Evolutionary conservation across 1,140 invertebrate species (phyloP), one percentile per base, ranked within the genome.

Genomic region (Ceratina japonica): DNA sequence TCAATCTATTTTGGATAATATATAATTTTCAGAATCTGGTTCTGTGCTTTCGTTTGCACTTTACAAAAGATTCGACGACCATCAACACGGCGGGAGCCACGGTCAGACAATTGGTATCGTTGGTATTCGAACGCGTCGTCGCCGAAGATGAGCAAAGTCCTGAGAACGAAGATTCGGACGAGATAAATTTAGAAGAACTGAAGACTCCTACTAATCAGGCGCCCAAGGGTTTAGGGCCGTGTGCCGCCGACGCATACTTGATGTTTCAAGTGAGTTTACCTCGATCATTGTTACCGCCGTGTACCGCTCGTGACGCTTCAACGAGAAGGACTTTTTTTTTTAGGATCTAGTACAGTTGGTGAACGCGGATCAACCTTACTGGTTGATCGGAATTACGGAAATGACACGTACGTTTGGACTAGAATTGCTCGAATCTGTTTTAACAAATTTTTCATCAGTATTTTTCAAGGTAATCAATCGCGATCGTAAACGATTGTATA

Each of bases 51-150:
- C 95, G 98, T 12, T 94, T 99, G 80, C 98, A 99, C 91, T 98
- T 98, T 88, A 96, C 97, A 10, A 97, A 98, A 93, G 96, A 99
- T 93, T 95, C 96, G 27, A 98, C 97, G 73, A 98, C 98, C 59
- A 97, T 98, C 44, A 99, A 99, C 90, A 98, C 98, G 61, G 98
- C 98, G 3, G 98, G 98, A 37, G 99, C 99, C 15, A 99, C 98
- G 31, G 97, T 99, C 5, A 93, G 98, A 62, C 99, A 99, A 90
- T 93, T 99, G 61, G 98, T 99, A n/a, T 97, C 97, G 59, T 93
- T 98, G 61, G 98, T 99, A 0, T 99, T 99, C 94, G 99, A 99
- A 91, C 93, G 98, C 75, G 98, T 98, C 18, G 94, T 98, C 58
- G 93, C 94, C 51, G 96, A 97, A 88, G 94, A 96, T 89, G 94